Percentiles rank a stretch among this genome's conserved stretches.
Conservation (phyloP, 2,113 vertebrate genomes). For the Mesocricetus auratus region DNA sequence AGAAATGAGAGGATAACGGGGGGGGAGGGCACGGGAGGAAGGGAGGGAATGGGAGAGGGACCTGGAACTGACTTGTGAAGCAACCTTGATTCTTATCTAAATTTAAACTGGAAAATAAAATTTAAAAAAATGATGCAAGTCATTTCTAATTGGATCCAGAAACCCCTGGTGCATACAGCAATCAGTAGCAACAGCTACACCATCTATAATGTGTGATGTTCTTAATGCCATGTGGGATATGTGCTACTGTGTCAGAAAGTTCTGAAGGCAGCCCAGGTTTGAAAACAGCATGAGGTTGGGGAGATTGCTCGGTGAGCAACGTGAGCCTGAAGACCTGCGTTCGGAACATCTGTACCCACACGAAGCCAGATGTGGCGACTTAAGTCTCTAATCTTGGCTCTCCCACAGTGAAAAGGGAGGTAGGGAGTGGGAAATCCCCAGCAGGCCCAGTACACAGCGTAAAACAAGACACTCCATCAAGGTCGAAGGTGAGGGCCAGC, state of each 20-base stretch:
- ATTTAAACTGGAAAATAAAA: too few species aligned
- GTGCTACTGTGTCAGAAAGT: slow-evolving; percentile 56
- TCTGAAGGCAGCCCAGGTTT: slow-evolving; percentile 22
- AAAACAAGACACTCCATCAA: background rate
- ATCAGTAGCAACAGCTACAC: slow-evolving; percentile 38
- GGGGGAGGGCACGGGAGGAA: too few species aligned
- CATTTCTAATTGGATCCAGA: slow-evolving; percentile 68
- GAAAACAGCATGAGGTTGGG: background rate
- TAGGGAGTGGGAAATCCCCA: background rate
- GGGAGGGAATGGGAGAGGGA: too few species aligned
- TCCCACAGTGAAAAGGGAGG: too few species aligned
- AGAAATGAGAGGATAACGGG: too few species aligned
- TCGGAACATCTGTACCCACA: background rate
- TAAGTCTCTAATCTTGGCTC: background rate
- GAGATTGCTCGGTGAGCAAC: background rate
- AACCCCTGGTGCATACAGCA: slow-evolving; percentile 29
- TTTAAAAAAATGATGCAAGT: too few species aligned
- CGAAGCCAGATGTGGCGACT: background rate
- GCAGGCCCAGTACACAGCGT: too few species aligned
- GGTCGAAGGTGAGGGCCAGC: background rate
- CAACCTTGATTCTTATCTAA: too few species aligned
- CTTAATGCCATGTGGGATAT: slow-evolving; percentile 63
- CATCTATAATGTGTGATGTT: slow-evolving; percentile 64
- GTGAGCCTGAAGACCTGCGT: too few species aligned
- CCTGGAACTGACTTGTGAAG: too few species aligned